Conservation (phyloP, 1,140 invertebrate genomes). For the Globodera ellingtonae region DNA sequence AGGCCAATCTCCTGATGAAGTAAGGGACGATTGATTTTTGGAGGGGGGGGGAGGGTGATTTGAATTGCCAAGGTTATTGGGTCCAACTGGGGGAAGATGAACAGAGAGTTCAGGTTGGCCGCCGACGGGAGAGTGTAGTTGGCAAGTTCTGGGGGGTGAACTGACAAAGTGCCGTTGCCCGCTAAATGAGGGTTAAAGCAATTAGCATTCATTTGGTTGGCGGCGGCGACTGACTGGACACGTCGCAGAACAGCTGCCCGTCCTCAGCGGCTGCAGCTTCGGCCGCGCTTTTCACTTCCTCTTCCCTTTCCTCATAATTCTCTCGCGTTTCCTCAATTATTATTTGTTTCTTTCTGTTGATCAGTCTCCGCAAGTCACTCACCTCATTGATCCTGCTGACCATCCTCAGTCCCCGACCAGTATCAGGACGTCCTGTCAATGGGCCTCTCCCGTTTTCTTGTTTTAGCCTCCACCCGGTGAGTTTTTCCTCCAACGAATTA, state of each 20-base stretch:
- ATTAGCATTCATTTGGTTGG: no score
- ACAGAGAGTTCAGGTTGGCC: constrained; percentile 62
- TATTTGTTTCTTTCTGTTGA: background rate
- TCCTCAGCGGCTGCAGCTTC: constrained; percentile 1
- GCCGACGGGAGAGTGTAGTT: constrained; percentile 62
- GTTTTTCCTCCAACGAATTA: background rate
- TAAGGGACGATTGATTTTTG: background rate
- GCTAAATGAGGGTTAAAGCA: background rate
- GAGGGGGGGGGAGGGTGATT: background rate
- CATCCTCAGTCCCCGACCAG: no score
- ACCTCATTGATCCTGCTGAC: no score
- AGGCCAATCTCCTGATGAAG: constrained; percentile 39
- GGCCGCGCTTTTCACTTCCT: background rate
- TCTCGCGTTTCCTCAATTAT: background rate
- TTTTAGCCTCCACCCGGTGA: background rate
- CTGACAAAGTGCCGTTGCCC: constrained; percentile 3
- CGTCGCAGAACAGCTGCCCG: constrained; percentile 8
- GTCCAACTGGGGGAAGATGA: constrained; percentile 65
- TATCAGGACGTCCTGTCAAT: no score
- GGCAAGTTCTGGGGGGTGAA: constrained; percentile 7
- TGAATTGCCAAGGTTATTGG: constrained; percentile 63
- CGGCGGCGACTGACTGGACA: background rate
- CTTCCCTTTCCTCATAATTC: background rate
- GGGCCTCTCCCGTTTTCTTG: background rate
- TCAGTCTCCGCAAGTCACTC: background rate